phyloP scores from a whole-genome alignment of 2,113 vertebrate species.

The Tringa solitaria region DNA sequence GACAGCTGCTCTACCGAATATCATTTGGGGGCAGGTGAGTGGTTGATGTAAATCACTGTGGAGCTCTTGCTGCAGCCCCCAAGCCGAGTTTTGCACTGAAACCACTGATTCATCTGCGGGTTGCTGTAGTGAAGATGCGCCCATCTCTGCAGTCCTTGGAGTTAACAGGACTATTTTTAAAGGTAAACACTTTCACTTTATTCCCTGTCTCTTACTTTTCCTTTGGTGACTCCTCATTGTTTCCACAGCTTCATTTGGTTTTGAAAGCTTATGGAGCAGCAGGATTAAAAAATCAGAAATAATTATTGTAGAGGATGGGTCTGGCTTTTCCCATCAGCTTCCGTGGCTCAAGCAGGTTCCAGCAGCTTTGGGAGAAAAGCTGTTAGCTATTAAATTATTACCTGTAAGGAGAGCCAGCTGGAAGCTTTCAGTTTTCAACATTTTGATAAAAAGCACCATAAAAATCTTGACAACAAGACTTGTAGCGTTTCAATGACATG shows the following conservation, averaged over 20 bases:
- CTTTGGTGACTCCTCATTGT: not conserved
- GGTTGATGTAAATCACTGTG: not conserved
- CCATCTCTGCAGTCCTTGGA: not conserved
- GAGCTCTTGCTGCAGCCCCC: not conserved
- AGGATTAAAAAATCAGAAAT: constrained; percentile 13
- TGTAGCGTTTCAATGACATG: constrained; percentile 3
- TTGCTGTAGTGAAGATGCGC: not conserved
- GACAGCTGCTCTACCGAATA: not conserved
- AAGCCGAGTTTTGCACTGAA: not conserved
- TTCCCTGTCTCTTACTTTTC: not conserved
- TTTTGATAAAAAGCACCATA: constrained; percentile 62
- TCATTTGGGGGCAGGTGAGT: not conserved
- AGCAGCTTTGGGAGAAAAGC: constrained; percentile 49
- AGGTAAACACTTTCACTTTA: not conserved
- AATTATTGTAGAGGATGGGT: constrained; percentile 5
- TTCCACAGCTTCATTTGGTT: not conserved
- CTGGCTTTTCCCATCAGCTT: constrained; percentile 30
- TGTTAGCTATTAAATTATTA: constrained; percentile 63
- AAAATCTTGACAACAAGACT: constrained; percentile 48
- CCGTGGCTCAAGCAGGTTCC: constrained; percentile 22
- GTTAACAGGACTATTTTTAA: not conserved
- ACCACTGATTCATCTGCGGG: not conserved
- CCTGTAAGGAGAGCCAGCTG: constrained; percentile 55
- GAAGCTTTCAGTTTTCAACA: constrained; percentile 57
- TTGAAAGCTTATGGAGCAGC: not conserved